Percentiles rank a stretch among this genome's conserved stretches.
phyloP scores from a whole-genome alignment of 2,888 invertebrate genomes.

The Hypolimnas misippus region DNA sequence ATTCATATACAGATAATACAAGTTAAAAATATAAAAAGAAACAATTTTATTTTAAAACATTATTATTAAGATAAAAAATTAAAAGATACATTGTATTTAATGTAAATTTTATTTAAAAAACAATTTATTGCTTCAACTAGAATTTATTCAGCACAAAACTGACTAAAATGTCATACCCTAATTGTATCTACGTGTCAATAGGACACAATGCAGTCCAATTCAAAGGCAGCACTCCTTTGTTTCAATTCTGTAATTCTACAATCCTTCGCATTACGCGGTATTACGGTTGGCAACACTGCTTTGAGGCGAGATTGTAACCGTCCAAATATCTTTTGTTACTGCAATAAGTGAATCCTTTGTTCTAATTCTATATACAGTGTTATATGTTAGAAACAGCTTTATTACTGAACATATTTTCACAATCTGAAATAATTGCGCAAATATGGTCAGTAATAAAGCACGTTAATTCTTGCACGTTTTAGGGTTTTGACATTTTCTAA shows the following conservation, averaged over 20 bases:
- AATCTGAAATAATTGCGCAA: too few species aligned
- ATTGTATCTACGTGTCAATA: background rate
- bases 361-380: background rate
- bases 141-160: background rate
- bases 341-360: background rate
- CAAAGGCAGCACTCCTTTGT: background rate
- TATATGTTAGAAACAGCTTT: too few species aligned
- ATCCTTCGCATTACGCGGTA: background rate
- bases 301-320: background rate
- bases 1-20: too few species aligned
- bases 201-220: constrained; percentile 2
- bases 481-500: too few species aligned
- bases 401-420: too few species aligned
- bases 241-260: background rate
- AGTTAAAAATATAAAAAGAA: too few species aligned
- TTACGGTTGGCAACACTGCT: constrained; percentile 2
- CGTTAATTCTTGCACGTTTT: too few species aligned
- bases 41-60: too few species aligned
- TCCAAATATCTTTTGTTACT: constrained; percentile 3
- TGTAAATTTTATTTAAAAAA: too few species aligned
- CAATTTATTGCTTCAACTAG: background rate
- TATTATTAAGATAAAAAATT: too few species aligned
- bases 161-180: background rate
- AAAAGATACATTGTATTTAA: too few species aligned
- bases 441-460: too few species aligned